Evolutionary conservation across 1,140 invertebrate species (phyloP).

Genomic region (Philotrypesis tridentata): DNA sequence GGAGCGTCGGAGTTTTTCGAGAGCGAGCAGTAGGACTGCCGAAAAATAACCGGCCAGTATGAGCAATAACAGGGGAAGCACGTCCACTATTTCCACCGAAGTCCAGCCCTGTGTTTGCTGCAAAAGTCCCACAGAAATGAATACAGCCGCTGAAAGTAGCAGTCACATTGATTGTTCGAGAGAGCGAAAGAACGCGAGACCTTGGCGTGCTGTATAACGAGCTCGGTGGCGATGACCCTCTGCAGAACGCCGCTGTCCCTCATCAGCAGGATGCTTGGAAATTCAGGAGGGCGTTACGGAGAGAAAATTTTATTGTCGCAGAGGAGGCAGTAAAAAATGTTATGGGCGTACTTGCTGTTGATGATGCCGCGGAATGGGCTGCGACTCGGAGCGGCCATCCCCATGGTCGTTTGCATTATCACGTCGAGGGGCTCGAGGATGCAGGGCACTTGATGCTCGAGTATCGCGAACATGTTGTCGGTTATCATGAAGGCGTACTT

Average conservation of each 20-base stretch:
- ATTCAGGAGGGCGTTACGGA: too few species aligned
- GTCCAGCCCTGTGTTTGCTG: conserved; percentile 55
- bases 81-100: conserved; percentile 62
- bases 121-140: neutral
- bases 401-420: conserved; percentile 67
- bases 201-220: conserved; percentile 51
- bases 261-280: conserved; percentile 64
- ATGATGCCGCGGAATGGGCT: conserved; percentile 69
- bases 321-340: too few species aligned
- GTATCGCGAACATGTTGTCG: conserved; percentile 64
- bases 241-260: conserved; percentile 69
- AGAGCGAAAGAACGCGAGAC: too few species aligned
- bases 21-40: conserved; percentile 44
- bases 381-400: conserved; percentile 60
- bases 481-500: conserved; percentile 69
- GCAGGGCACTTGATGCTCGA: conserved; percentile 63
- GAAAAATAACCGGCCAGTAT: conserved; percentile 52
- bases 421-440: conserved; percentile 65
- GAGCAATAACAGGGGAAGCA: conserved; percentile 61
- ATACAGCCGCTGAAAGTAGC: too few species aligned
- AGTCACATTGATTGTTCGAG: neutral
- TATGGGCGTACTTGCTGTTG: conserved; percentile 66
- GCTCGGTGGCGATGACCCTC: conserved; percentile 64
- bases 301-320: too few species aligned
- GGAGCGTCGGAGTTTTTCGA: conserved; percentile 50